Base-by-base conservation (phyloP, 2,888 invertebrate species). In the Hylaea fasciaria region DNA sequence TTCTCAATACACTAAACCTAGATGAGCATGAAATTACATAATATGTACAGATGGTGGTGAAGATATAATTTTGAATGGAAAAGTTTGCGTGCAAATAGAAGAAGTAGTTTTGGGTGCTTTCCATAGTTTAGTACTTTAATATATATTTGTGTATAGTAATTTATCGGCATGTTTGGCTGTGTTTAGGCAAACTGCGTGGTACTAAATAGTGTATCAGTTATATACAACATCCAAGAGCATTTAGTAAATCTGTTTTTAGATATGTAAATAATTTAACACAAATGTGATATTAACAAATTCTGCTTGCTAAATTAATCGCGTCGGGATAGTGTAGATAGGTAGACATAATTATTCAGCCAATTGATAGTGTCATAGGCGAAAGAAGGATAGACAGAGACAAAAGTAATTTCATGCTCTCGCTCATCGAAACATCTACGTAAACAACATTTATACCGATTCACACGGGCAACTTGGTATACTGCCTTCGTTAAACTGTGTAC, bases 1-100 rank as follows among this genome's bases (percentile, higher is more conserved):
- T 91, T 91, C 91, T 91, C 91, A 89, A 86, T 86, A 86, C 86
- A 86, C 89, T 90, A 90, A 85, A 68, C 81, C 80, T 85, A 87
- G 57, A 83, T 84, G 89, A 91, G 91, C 90, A 89, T 91, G 88
- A 91, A 91, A 91, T 91, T 88, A 89, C 90, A 77, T 74, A 22
- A n/a, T 22, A 76, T 77, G 67, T 78, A 79, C 73, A 80, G 63
- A 69, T 79, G 60, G 68, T 39, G 71, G 64, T 63, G 65, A 61
- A 60, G 44, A 64, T 62, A 61, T 16, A 47, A 17, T 28, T 51
- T 62, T 55, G 52, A 43, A 48, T 55, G 46, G 45, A 57, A 51
- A 55, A 62, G 54, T 62, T 63, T 46, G 69, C 72, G 71, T 71
- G 73, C 72, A 70, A 52, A 62, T 39, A 65, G 54, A 57, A 54